phyloP scores from a whole-genome alignment of 2,888 invertebrate species.

The Drosophila ustulata region DNA sequence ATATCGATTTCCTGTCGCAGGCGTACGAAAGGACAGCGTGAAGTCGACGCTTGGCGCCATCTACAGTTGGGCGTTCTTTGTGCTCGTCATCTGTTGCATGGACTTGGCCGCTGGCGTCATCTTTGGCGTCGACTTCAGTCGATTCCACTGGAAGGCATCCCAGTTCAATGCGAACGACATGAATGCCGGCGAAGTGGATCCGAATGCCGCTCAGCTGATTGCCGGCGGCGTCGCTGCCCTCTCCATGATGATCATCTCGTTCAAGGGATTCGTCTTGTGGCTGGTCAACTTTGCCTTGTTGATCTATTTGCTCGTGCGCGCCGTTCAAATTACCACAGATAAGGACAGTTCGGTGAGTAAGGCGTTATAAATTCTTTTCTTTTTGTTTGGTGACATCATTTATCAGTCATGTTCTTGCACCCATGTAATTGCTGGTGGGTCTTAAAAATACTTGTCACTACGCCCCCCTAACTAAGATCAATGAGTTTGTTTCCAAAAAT shows the following conservation, averaged over 20 bases:
- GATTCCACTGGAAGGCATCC: conserved; percentile 68
- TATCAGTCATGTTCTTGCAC: conserved; percentile 5
- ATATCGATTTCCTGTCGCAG: conserved; percentile 51
- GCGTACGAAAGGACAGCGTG: conserved; percentile 72
- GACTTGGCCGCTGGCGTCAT: conserved; percentile 83
- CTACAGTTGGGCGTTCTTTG: conserved; percentile 80
- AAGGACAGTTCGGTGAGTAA: conserved; percentile 74
- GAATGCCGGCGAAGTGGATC: conserved; percentile 53
- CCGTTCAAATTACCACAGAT: conserved; percentile 63
- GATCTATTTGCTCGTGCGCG: conserved; percentile 68
- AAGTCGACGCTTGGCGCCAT: conserved; percentile 67
- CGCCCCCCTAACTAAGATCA: conserved; percentile 41
- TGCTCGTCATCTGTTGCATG: conserved; percentile 77
- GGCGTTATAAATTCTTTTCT: background rate
- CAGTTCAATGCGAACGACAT: conserved; percentile 57
- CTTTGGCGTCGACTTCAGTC: conserved; percentile 83
- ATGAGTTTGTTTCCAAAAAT: conserved; percentile 47
- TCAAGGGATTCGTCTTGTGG: conserved; percentile 85
- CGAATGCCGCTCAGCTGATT: conserved; percentile 71
- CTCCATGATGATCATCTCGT: conserved; percentile 83
- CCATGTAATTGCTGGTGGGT: conserved; percentile 30
- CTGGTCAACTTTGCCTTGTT: conserved; percentile 82
- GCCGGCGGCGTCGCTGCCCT: conserved; percentile 81
- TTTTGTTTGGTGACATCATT: conserved; percentile 41
- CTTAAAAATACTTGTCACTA: conserved; percentile 42